phyloP scores from a whole-genome alignment of 2,797 vertebrate genomes.

The Oreortyx pictus region DNA sequence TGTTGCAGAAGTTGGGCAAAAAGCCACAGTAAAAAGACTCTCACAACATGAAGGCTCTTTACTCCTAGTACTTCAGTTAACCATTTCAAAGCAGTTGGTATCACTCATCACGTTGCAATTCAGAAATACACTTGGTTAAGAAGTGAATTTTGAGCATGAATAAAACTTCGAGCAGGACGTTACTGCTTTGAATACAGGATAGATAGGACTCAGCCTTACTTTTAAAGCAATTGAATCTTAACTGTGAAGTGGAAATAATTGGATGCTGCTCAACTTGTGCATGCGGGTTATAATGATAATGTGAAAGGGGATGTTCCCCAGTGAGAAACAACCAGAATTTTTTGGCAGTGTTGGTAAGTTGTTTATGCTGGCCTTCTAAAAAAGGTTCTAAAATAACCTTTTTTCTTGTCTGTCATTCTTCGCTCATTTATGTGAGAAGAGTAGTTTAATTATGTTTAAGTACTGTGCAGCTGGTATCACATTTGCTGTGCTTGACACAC shows the following conservation, averaged over 20 bases:
- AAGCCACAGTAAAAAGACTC: not conserved
- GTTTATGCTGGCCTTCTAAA: not conserved
- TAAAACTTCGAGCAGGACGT: not conserved
- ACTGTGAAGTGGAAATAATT: not conserved
- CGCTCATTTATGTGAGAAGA: not conserved
- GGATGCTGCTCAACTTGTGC: not conserved
- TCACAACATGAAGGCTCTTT: not conserved
- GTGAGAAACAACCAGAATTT: not conserved
- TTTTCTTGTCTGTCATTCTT: constrained; percentile 5
- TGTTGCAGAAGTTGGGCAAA: not conserved
- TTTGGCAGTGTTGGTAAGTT: not conserved
- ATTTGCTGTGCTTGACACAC: not conserved
- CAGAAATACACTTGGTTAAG: not conserved
- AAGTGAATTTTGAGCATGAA: not conserved
- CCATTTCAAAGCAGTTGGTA: not conserved
- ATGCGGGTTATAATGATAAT: not conserved
- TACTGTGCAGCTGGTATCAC: constrained; percentile 28
- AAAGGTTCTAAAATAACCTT: not conserved
- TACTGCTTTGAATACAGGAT: not conserved
- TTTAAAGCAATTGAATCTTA: not conserved
- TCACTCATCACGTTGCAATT: not conserved
- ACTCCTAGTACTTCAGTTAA: not conserved
- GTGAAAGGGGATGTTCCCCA: not conserved
- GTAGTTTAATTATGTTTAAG: constrained; percentile 34
- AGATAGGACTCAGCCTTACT: not conserved